These are phyloP conservation scores for Menura novaehollandiae DNA, from an alignment of 2,113 vertebrate species.

Conservation along the genomic window DNA sequence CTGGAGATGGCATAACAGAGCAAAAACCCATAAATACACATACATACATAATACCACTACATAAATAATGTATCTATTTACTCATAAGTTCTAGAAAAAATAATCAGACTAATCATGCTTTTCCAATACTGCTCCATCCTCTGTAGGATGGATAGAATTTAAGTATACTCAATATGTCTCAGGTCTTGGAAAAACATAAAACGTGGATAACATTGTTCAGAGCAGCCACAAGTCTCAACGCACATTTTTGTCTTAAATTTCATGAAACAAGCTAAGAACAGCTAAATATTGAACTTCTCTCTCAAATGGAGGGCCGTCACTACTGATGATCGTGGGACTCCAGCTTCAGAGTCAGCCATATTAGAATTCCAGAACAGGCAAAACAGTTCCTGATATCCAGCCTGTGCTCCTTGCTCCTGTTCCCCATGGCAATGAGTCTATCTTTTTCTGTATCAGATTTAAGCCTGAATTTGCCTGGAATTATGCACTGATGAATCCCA, in stretches of 20 bases:
- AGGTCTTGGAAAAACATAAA: neutral
- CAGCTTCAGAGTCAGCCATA: neutral
- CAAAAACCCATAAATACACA: no score
- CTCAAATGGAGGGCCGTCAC: no score
- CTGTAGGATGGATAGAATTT: neutral
- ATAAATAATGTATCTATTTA: neutral
- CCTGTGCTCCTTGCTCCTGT: neutral
- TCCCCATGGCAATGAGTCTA: neutral
- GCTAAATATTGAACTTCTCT: neutral
- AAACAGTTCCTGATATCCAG: neutral
- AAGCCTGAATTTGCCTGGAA: neutral
- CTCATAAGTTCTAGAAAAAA: neutral
- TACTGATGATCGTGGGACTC: neutral
- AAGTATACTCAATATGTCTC: neutral
- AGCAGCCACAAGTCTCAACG: neutral
- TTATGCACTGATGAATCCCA: neutral
- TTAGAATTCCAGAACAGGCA: neutral
- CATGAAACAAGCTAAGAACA: neutral
- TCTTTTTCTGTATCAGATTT: neutral
- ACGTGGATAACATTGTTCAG: neutral
- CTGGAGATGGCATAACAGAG: neutral
- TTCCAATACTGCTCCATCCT: neutral
- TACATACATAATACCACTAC: no score
- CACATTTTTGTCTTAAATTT: neutral
- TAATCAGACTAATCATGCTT: neutral